These are phyloP conservation scores for Melospiza georgiana DNA, from an alignment of 2,113 vertebrate genomes.

Conservation along the genomic window DNA sequence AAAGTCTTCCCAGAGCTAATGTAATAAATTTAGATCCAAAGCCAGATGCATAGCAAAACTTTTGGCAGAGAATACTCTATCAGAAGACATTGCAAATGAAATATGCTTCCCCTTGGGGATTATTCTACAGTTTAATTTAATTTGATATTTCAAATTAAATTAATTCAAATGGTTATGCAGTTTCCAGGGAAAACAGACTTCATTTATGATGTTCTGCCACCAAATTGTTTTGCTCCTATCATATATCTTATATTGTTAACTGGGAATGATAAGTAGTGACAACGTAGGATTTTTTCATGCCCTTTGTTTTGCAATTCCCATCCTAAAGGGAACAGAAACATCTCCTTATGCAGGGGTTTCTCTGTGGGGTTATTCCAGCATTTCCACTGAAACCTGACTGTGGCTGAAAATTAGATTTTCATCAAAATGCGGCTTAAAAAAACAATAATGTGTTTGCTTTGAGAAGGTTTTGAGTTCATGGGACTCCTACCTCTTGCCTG, in stretches of 20 bases:
- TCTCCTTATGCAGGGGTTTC: background rate
- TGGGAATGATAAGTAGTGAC: conserved; percentile 75
- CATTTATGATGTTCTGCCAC: conserved; percentile 82
- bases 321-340: background rate
- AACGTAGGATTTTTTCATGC: conserved; percentile 31
- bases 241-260: conserved; percentile 77
- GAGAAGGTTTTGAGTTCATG: background rate
- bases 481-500: background rate
- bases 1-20: conserved; percentile 82
- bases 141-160: conserved; percentile 87
- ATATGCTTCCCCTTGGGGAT: conserved; percentile 82
- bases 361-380: background rate
- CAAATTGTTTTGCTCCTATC: conserved; percentile 80
- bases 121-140: conserved; percentile 87
- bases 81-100: conserved; percentile 85
- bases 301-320: conserved; percentile 25
- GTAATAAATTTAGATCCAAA: conserved; percentile 84
- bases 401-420: background rate
- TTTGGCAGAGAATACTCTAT: conserved; percentile 82
- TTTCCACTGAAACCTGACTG: background rate
- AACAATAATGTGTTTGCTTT: background rate
- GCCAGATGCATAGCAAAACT: conserved; percentile 84
- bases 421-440: background rate
- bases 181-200: conserved; percentile 83
- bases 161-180: conserved; percentile 85